Evolutionary conservation across 2,797 vertebrate genomes (phyloP).

Genomic region (Catharus ustulatus): DNA sequence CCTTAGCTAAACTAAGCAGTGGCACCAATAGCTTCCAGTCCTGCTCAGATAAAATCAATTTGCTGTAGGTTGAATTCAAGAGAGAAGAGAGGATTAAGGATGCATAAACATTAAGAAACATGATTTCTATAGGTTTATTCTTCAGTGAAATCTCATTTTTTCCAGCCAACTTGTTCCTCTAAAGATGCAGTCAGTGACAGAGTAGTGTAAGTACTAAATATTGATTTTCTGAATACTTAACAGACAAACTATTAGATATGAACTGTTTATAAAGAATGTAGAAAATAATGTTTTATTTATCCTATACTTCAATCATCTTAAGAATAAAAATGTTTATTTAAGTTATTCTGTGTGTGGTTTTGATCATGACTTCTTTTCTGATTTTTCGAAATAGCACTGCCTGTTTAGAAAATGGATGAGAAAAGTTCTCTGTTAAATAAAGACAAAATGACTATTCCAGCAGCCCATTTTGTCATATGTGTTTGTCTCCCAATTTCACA

Average conservation of each 20-base stretch:
- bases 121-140: background rate
- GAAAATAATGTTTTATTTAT: background rate
- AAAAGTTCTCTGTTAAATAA: conserved; percentile 24
- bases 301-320: background rate
- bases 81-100: background rate
- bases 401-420: background rate
- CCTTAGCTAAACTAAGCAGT: background rate
- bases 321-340: conserved; percentile 4
- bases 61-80: background rate
- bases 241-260: background rate
- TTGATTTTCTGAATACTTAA: conserved; percentile 6
- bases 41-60: background rate
- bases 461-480: background rate
- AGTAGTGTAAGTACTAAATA: background rate
- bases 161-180: background rate
- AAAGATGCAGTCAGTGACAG: background rate
- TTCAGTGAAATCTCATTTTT: conserved; percentile 11
- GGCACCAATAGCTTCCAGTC: background rate
- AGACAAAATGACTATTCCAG: background rate
- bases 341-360: background rate
- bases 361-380: background rate
- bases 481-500: background rate
- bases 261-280: background rate
- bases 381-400: background rate
- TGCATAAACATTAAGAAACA: background rate